A percentile compares a stretch with the other conserved stretches of the same genome.
Conservation (phyloP, 2,113 vertebrate genomes). For the Pteropus alecto region DNA sequence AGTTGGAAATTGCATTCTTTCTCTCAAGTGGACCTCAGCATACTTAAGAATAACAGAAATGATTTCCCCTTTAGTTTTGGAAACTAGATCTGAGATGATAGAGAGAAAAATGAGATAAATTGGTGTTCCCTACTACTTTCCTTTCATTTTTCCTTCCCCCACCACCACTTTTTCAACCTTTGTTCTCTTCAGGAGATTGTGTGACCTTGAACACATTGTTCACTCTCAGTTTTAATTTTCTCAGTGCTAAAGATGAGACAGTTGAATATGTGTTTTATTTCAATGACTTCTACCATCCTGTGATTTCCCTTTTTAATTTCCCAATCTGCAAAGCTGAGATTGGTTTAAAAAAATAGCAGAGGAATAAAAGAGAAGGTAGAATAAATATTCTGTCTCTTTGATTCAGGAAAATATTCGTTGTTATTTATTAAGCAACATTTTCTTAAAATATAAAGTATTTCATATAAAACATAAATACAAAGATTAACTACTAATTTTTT, state of each 20-base stretch:
- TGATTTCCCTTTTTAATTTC: background rate
- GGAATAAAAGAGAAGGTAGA: background rate
- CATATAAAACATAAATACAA: background rate
- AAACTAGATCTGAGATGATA: background rate
- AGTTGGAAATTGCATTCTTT: background rate
- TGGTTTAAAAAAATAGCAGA: background rate
- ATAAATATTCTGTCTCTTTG: background rate
- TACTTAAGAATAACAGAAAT: slow-evolving; percentile 5
- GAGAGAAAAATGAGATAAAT: background rate
- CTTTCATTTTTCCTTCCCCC: background rate
- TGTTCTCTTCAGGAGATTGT: background rate
- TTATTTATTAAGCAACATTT: background rate
- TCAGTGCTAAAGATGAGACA: background rate
- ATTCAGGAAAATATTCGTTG: background rate
- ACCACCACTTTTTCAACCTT: background rate
- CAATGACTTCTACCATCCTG: background rate
- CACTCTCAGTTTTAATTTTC: background rate
- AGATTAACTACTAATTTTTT: background rate
- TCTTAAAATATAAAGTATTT: background rate
- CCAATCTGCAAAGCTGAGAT: background rate
- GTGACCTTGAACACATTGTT: background rate
- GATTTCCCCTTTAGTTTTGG: background rate
- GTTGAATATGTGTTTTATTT: background rate
- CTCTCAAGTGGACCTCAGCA: background rate
- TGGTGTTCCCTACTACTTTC: background rate